Conservation (phyloP, 2,113 vertebrate genomes). For the Acrocephalus kingi region DNA sequence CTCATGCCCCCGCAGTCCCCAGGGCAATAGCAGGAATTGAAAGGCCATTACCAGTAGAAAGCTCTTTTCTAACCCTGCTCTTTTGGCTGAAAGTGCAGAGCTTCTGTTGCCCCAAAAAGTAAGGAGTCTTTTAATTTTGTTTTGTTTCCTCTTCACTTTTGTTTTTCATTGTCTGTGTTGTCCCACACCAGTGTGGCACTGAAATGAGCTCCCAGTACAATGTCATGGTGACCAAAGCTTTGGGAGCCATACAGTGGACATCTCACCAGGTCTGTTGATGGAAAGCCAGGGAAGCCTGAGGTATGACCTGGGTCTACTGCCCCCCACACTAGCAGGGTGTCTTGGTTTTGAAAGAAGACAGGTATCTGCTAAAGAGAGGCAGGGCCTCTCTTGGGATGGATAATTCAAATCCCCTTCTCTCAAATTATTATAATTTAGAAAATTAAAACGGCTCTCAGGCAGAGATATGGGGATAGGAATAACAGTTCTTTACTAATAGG, state of each 20-base stretch:
- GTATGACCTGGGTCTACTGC: neutral
- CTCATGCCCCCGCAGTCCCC: fast-evolving
- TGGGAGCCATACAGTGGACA: neutral
- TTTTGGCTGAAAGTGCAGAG: neutral
- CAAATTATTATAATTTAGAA: no score
- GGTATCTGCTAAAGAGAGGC: no score
- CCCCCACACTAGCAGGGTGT: neutral
- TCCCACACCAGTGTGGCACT: neutral
- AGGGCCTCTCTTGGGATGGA: no score
- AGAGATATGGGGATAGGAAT: no score
- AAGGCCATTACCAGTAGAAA: neutral
- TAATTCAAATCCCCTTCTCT: no score
- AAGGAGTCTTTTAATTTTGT: neutral
- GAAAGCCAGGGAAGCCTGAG: neutral
- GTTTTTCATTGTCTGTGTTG: neutral
- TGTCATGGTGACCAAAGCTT: no score
- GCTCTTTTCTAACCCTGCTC: neutral
- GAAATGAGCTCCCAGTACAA: neutral
- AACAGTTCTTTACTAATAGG: no score
- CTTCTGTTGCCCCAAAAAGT: neutral
- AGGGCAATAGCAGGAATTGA: neutral
- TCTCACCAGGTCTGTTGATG: neutral
- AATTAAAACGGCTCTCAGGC: no score
- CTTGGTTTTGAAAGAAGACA: no score
- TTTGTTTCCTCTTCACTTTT: neutral